Base-by-base conservation (phyloP, 35 echinoderm and acorn worm genomes). In the Ophiothrix spiculata region DNA sequence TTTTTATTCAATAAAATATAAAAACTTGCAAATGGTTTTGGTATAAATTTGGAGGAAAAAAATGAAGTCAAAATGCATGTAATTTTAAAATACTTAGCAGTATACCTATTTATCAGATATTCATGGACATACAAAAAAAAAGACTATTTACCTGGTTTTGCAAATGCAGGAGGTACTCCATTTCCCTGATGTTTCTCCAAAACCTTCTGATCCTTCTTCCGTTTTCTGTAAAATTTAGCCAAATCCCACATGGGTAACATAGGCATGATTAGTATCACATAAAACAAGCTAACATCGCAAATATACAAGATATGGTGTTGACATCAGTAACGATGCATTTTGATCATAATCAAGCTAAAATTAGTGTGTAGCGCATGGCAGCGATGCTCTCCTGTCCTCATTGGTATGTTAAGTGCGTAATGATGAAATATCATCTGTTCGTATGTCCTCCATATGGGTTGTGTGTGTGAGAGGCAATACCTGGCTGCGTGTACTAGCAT, bases 121-220 rank as follows among this genome's bases (percentile, higher is more conserved):
- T n/a, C n/a, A n/a, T n/a, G n/a, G n/a, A n/a, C n/a, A n/a, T n/a
- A n/a, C n/a, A n/a, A n/a, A n/a, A n/a, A n/a, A n/a, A n/a, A n/a
- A n/a, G n/a, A n/a, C n/a, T n/a, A 2, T 75, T 86, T 63, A 90
- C 91, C 92, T 89, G 92, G 92, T 78, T 84, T 93, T 56, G 77
- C 83, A 75, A 93, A 93, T 40, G 87, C 77, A 1, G 92, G 92
- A 41, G 82, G 82, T n/a, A 86, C 40, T 39, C 92, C 92, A 56
- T 93, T 93, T 39, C 63, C 81, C 39, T 84, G 81, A 29, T 90
- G 79, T 54, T 92, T 92, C 64, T 81, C 87, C 80, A 93, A 93
- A 34, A 31, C 54, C 81, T 89, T 85, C 19, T 82, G 87, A 32
- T 93, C 87, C 78, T 85, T 89, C 64, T 89, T 93, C 21, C 92